Percentiles rank a stretch among this genome's conserved stretches.
phyloP scores from a whole-genome alignment of 2,888 invertebrate species.

The Myopa tessellatipennis region DNA sequence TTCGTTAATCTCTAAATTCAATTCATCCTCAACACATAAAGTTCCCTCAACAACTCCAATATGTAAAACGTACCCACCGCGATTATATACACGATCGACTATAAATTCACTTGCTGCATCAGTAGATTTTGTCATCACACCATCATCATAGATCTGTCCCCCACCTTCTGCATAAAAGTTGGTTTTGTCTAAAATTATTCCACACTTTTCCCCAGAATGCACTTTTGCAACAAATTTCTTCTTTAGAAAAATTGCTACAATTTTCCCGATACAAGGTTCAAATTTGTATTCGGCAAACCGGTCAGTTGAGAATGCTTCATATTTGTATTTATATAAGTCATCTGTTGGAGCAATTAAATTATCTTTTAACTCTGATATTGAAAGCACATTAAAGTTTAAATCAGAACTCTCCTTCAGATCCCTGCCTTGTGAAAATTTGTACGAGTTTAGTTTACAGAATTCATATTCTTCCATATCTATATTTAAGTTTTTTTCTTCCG shows the following conservation, averaged over 20 bases:
- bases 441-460: slow-evolving; percentile 89
- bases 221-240: slow-evolving; percentile 89
- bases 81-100: slow-evolving; percentile 92
- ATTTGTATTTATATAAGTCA: slow-evolving; percentile 92
- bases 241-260: slow-evolving; percentile 83
- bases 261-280: slow-evolving; percentile 77
- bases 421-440: slow-evolving; percentile 89
- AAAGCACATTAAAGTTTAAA: slow-evolving; percentile 93
- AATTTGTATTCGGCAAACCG: slow-evolving; percentile 82
- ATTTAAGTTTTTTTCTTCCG: slow-evolving; percentile 90
- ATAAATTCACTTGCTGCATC: slow-evolving; percentile 92
- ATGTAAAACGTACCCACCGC: slow-evolving; percentile 96
- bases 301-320: slow-evolving; percentile 75
- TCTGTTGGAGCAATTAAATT: slow-evolving; percentile 83
- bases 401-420: slow-evolving; percentile 82
- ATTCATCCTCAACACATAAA: slow-evolving; percentile 85
- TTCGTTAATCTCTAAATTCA: slow-evolving; percentile 85
- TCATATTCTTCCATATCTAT: slow-evolving; percentile 95
- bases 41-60: slow-evolving; percentile 89
- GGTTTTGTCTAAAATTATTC: slow-evolving; percentile 89
- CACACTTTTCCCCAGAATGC: slow-evolving; percentile 87
- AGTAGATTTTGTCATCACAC: slow-evolving; percentile 83
- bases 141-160: slow-evolving; percentile 97
- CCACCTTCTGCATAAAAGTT: slow-evolving; percentile 99
- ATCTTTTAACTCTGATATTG: slow-evolving; percentile 89